phyloP scores from a whole-genome alignment of 1,140 invertebrate species.

The Pogonomyrmex californicus region DNA sequence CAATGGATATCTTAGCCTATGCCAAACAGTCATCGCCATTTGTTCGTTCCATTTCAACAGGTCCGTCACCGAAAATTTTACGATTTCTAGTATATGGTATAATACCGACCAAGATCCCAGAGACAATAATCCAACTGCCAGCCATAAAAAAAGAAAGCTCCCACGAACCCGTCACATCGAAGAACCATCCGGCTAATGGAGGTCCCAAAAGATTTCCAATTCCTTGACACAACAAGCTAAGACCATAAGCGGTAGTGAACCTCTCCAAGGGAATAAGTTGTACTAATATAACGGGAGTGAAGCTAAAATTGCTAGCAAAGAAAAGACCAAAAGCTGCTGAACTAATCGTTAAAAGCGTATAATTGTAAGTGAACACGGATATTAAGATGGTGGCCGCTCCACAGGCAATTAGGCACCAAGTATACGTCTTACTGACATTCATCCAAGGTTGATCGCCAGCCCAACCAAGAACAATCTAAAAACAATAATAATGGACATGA shows the following conservation, averaged over 20 bases:
- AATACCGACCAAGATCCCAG: constrained; percentile 91
- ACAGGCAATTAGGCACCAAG: constrained; percentile 92
- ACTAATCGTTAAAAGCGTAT: constrained; percentile 87
- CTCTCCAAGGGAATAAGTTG: constrained; percentile 92
- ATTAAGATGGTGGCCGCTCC: constrained; percentile 91
- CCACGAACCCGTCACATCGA: constrained; percentile 91
- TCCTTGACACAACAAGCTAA: constrained; percentile 95
- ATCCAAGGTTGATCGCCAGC: constrained; percentile 96
- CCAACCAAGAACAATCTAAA: constrained; percentile 94
- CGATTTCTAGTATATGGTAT: constrained; percentile 90
- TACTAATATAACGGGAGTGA: constrained; percentile 95
- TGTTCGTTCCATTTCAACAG: constrained; percentile 88
- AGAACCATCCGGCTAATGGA: constrained; percentile 90
- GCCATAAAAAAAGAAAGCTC: constrained; percentile 92
- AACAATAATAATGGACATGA: constrained; percentile 47
- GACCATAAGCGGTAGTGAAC: constrained; percentile 96
- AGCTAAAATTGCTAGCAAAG: constrained; percentile 95
- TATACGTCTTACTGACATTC: constrained; percentile 93
- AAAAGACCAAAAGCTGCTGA: constrained; percentile 93
- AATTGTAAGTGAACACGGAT: constrained; percentile 90
- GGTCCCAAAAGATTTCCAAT: constrained; percentile 90
- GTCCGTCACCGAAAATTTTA: constrained; percentile 89
- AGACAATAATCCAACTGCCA: constrained; percentile 92
- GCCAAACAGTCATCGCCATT: constrained; percentile 54
- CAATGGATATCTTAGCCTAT: constrained; percentile 26